These are phyloP conservation scores for Mobula birostris DNA, from an alignment of 2,113 vertebrate species.

Conservation along the genomic window DNA sequence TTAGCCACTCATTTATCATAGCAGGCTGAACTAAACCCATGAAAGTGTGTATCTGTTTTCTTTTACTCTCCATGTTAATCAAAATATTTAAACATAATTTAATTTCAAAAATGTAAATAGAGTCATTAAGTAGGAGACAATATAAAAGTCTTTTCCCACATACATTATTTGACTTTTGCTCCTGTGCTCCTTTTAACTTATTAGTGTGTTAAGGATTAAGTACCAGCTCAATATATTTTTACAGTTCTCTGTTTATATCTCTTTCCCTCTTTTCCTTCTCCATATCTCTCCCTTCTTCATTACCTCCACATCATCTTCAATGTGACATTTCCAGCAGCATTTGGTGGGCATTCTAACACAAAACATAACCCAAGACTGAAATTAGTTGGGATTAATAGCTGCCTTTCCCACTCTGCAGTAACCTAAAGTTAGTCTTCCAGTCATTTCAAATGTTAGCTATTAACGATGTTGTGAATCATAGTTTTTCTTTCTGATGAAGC, in stretches of 20 bases:
- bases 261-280: neutral
- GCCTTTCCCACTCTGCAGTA: neutral
- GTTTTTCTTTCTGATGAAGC: neutral
- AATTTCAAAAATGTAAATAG: neutral
- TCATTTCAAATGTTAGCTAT: neutral
- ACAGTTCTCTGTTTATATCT: neutral
- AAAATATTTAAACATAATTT: neutral
- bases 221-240: too few relatives aligned
- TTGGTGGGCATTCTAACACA: neutral
- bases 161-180: neutral
- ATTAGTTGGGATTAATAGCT: neutral
- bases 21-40: neutral
- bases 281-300: neutral
- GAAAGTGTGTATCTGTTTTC: neutral
- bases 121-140: neutral
- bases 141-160: neutral
- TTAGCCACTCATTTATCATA: neutral
- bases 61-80: neutral
- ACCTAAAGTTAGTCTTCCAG: neutral
- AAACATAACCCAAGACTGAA: too few relatives aligned
- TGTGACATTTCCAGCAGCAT: neutral
- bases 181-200: neutral
- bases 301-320: too few relatives aligned
- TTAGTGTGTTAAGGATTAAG: neutral
- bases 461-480: neutral